Percentiles rank a stretch among this genome's conserved stretches.
phyloP scores from a whole-genome alignment of 2,113 vertebrate genomes.

The Cryptomyrus ogoouensis region DNA sequence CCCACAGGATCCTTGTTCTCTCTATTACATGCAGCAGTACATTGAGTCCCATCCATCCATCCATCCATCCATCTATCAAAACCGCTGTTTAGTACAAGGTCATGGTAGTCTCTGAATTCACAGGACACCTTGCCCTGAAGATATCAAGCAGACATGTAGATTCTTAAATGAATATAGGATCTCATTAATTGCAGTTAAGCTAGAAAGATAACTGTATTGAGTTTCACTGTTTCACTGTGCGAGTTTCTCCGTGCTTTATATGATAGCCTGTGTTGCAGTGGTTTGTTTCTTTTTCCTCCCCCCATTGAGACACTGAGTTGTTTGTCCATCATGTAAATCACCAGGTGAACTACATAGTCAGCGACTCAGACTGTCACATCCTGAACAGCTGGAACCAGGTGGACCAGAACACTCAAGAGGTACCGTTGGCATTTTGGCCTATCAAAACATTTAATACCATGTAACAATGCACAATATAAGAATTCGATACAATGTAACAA shows the following conservation, averaged over 20 bases:
- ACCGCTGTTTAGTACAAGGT: background rate
- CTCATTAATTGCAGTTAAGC: background rate
- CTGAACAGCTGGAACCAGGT: conserved; percentile 93
- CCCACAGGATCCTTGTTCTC: background rate
- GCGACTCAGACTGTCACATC: conserved; percentile 91
- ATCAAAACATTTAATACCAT: background rate
- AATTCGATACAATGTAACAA: background rate
- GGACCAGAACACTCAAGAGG: conserved; percentile 92
- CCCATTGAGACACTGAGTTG: background rate
- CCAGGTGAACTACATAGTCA: conserved; percentile 94
- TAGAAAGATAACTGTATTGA: background rate
- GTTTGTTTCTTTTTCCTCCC: background rate
- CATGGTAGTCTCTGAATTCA: background rate
- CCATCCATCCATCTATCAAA: background rate
- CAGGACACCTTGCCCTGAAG: background rate
- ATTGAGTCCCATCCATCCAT: background rate
- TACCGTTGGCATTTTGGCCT: conserved; percentile 38
- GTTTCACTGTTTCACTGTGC: background rate
- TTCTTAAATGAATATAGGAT: background rate
- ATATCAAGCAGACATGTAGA: background rate
- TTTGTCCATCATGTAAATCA: background rate
- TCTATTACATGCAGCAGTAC: background rate
- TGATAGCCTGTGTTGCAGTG: background rate
- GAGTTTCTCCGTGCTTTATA: background rate
- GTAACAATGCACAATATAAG: background rate